Evolutionary conservation across 2,888 invertebrate genomes (phyloP).

Genomic region (Oligia fasciuncula): DNA sequence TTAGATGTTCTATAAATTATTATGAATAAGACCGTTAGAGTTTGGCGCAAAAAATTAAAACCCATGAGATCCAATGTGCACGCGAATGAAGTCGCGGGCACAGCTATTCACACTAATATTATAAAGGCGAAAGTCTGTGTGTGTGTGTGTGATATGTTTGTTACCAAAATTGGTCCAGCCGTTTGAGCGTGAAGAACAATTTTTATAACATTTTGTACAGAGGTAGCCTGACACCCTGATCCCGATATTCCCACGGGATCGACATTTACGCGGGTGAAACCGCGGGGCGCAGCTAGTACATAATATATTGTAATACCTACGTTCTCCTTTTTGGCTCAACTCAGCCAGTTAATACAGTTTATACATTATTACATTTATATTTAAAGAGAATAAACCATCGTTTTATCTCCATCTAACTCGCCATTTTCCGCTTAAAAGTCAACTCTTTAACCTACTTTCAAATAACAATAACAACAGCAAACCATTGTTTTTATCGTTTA

Average conservation of each 20-base stretch:
- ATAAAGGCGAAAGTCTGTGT: no score
- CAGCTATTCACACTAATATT: no score
- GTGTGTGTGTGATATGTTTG: no score
- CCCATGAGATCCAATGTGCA: neutral
- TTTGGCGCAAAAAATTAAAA: neutral
- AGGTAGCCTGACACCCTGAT: no score
- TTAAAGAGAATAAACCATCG: neutral
- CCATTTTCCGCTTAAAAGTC: conserved; percentile 35
- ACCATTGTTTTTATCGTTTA: conserved; percentile 32
- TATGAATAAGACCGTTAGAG: no score
- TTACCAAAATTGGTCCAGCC: no score
- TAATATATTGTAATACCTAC: neutral
- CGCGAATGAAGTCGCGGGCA: neutral
- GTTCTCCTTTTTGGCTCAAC: neutral
- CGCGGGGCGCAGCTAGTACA: no score
- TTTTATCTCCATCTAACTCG: conserved; percentile 28
- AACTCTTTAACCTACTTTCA: conserved; percentile 41
- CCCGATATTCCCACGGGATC: no score
- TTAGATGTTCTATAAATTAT: no score
- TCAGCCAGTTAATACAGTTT: neutral
- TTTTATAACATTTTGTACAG: no score
- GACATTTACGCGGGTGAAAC: no score
- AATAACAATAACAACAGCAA: conserved; percentile 34
- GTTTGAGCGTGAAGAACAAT: no score
- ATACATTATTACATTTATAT: neutral